Evolutionary conservation across 1,140 invertebrate genomes (phyloP).

Genomic region (Linepithema humile): DNA sequence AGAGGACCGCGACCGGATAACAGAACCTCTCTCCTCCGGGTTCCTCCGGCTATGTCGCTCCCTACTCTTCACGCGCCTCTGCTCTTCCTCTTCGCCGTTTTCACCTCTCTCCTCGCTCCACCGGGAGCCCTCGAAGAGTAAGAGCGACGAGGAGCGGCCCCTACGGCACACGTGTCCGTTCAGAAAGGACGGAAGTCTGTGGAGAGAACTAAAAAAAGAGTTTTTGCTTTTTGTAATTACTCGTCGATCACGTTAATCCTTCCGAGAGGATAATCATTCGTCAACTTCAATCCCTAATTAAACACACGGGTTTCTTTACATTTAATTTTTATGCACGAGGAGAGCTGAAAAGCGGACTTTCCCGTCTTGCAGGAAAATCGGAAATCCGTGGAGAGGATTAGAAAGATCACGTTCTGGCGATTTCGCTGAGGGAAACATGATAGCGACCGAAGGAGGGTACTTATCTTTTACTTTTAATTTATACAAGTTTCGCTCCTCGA

Average conservation of each 20-base stretch:
- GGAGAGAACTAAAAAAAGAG: neutral
- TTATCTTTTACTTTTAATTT: constrained; percentile 8
- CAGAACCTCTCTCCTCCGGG: constrained; percentile 65
- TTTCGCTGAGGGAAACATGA: constrained; percentile 1
- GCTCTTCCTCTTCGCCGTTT: constrained; percentile 29
- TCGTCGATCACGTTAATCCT: no score
- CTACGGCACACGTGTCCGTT: constrained; percentile 5
- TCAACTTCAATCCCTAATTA: neutral
- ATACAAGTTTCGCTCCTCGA: neutral
- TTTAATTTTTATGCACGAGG: neutral
- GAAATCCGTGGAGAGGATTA: neutral
- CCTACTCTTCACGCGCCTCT: constrained; percentile 55
- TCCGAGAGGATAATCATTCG: neutral
- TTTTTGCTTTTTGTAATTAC: no score
- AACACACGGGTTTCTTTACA: neutral
- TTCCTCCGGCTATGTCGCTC: constrained; percentile 49
- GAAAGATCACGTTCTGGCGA: neutral
- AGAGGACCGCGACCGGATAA: constrained; percentile 72
- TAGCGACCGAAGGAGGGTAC: neutral
- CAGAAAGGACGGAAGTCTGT: neutral
- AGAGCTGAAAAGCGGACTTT: neutral
- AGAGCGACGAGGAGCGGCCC: constrained; percentile 7
- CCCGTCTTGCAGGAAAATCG: neutral
- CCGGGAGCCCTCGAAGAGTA: neutral
- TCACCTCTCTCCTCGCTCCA: neutral